Evolutionary conservation across 64 coral and sea anemone genomes (phyloP), one percentile per base, ranked within the genome.

Genomic region (Hydrozoanthus tunicans): DNA sequence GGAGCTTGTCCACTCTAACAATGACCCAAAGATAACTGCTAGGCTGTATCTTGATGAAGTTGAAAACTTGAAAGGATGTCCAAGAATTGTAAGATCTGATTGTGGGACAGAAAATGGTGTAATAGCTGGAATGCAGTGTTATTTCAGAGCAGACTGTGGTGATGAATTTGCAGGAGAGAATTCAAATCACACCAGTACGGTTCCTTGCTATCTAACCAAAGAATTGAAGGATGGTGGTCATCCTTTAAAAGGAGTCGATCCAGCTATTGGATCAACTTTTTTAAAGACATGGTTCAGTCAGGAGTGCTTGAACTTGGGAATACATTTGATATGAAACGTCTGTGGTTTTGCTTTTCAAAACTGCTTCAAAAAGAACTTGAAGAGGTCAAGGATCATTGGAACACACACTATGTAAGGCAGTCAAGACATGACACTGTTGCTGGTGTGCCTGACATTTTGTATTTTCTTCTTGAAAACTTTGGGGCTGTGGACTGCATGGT

Each of bases 41-140:
- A 20, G 20, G 20, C 20, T 20, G 57, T 90, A 55, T 13, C 58
- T 71, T 4, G 77, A 81, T 80, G 63, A 77, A 59, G 90, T 73
- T 66, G 53, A 91, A 26, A 81, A 80, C 57, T 17, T 72, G 11
- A 52, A 52, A 58, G 90, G 78, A 24, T 91, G 90, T 26, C 90
- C 90, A 59, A 91, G 61, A 58, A 58, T 90, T 67, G 89, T 90
- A 64, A 20, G 89, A 17, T 90, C 89, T 15, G 89, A 90, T 24
- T 79, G 89, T 91, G 90, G 90, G 6, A 70, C 64, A 55, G 90
- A 91, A 72, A 91, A 91, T 82, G 77, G 6, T 77, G 32, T 77
- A 4, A 77, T 77, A 12, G 75, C 75, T 27, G 75, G 75, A 56
- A 77, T 77, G 75, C 75, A 77, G 27, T 74, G 4, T 74, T 74